Conservation (phyloP, 2,113 vertebrate genomes). For the Cyprinodon brontotheroides region DNA sequence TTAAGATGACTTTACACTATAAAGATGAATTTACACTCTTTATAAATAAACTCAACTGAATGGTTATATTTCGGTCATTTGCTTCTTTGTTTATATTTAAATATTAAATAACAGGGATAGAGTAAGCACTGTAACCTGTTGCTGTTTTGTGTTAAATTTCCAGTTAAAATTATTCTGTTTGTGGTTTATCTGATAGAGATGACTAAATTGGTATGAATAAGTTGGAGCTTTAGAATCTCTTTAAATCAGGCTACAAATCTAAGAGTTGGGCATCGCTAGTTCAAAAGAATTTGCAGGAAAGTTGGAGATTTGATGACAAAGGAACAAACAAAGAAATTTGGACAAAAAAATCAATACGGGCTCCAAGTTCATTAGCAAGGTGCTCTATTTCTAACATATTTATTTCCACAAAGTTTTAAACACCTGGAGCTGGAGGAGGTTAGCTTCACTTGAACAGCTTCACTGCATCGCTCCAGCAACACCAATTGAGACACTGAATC, state of each 20-base stretch:
- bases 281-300: neutral
- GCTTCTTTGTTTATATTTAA: neutral
- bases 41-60: too few relatives aligned
- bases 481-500: slow-evolving; percentile 56
- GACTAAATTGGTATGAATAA: neutral
- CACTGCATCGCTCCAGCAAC: slow-evolving; percentile 48
- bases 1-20: too few relatives aligned
- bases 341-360: neutral
- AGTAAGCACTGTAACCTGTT: neutral
- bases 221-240: neutral
- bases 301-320: neutral
- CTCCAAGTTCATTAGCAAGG: slow-evolving; percentile 4
- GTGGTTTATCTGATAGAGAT: too few relatives aligned
- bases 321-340: neutral
- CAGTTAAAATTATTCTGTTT: neutral
- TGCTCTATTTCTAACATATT: slow-evolving; percentile 18
- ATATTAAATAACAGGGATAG: neutral
- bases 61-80: neutral
- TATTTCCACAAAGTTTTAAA: neutral
- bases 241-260: neutral
- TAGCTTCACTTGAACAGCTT: slow-evolving; percentile 39
- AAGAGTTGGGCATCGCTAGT: neutral
- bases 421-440: slow-evolving; percentile 64
- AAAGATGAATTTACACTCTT: too few relatives aligned
- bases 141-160: neutral